Evolutionary conservation across 2,888 invertebrate species (phyloP).

Genomic region (Meiosimyza platycephala): DNA sequence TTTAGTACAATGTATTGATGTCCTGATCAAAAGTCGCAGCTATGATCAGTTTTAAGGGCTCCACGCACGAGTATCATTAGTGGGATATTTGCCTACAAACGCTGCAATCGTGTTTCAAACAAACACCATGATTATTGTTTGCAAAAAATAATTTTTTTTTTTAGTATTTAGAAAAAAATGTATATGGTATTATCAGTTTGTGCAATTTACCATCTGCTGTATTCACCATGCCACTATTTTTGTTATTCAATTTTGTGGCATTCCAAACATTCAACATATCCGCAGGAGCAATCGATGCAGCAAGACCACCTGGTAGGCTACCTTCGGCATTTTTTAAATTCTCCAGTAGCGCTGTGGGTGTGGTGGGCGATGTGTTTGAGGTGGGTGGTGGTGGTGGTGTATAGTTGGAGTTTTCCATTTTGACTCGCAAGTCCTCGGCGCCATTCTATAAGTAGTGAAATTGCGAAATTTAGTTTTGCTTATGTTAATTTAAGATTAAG

Average conservation of each 20-base stretch:
- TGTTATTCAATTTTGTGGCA: conserved; percentile 74
- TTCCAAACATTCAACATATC: conserved; percentile 74
- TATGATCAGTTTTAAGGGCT: no score
- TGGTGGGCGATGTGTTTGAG: conserved; percentile 70
- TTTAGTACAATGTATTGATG: no score
- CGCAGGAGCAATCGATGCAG: conserved; percentile 68
- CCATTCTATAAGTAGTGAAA: conserved; percentile 56
- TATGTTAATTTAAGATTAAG: neutral
- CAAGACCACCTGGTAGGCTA: conserved; percentile 63
- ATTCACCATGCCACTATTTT: conserved; percentile 81
- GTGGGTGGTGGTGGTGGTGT: conserved; percentile 73
- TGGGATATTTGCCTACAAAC: no score
- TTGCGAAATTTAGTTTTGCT: neutral
- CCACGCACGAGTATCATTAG: no score
- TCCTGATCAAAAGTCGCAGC: no score
- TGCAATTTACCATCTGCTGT: conserved; percentile 82
- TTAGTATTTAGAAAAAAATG: no score
- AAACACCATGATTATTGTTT: no score
- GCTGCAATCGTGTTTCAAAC: no score
- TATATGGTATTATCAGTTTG: neutral
- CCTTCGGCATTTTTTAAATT: conserved; percentile 63
- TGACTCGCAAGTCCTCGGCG: conserved; percentile 81
- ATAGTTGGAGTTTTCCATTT: conserved; percentile 70
- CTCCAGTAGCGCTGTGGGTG: conserved; percentile 68
- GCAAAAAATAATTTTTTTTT: no score